phyloP scores from a whole-genome alignment of 2,113 vertebrate species.

The Tringa solitaria region DNA sequence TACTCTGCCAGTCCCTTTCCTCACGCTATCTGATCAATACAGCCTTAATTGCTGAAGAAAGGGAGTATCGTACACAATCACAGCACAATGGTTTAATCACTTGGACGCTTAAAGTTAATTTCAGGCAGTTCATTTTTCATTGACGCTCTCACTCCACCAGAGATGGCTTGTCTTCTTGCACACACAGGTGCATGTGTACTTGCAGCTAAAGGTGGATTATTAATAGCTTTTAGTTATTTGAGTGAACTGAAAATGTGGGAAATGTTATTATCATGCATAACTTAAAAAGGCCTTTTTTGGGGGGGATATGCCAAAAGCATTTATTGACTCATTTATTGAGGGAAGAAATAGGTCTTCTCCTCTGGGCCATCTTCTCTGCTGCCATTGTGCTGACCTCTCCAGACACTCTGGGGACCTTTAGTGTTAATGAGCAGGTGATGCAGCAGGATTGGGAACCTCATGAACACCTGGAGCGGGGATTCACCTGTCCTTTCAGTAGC shows the following conservation, averaged over 20 bases:
- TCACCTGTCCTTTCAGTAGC: not conserved
- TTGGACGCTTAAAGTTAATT: slow-evolving; percentile 64
- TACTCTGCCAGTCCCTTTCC: slow-evolving; percentile 41
- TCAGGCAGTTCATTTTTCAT: slow-evolving; percentile 64
- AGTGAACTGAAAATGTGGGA: slow-evolving; percentile 62
- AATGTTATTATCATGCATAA: slow-evolving; percentile 49
- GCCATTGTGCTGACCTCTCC: not conserved
- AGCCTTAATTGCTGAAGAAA: slow-evolving; percentile 68
- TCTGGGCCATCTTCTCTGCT: not conserved
- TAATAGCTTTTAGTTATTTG: slow-evolving; percentile 73
- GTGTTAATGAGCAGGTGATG: not conserved
- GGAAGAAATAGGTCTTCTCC: slow-evolving; percentile 29
- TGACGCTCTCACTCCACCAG: slow-evolving; percentile 19
- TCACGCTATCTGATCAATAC: slow-evolving; percentile 68
- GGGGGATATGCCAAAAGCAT: slow-evolving; percentile 21
- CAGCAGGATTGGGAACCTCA: not conserved
- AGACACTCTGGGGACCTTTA: not conserved
- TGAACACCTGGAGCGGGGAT: not conserved
- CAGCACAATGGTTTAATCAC: slow-evolving; percentile 70
- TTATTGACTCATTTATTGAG: slow-evolving; percentile 39
- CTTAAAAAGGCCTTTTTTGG: not conserved
- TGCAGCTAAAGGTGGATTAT: slow-evolving; percentile 58
- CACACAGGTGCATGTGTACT: slow-evolving; percentile 58
- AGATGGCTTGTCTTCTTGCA: not conserved
- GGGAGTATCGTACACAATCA: slow-evolving; percentile 37